Percentiles rank a stretch among this genome's conserved stretches.
These are phyloP conservation scores for Andrena bucephala DNA, from an alignment of 2,888 invertebrate genomes.

Conservation along the genomic window DNA sequence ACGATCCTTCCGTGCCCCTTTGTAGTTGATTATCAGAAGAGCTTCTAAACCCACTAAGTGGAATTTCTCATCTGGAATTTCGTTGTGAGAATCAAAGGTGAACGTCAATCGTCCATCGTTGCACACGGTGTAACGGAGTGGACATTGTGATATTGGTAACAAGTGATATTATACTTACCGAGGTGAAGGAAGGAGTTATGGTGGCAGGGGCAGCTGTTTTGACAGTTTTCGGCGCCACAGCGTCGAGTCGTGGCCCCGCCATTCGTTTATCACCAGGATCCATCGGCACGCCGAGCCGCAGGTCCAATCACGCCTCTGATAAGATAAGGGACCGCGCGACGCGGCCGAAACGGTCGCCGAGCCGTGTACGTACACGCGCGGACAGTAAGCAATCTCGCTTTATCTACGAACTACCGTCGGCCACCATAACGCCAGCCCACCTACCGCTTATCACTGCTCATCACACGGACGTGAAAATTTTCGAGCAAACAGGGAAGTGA, in stretches of 20 bases:
- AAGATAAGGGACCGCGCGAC: slow-evolving; percentile 51
- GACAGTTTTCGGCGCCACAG: slow-evolving; percentile 44
- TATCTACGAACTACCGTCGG: slow-evolving; percentile 58
- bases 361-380: slow-evolving; percentile 49
- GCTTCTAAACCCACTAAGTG: too few relatives aligned
- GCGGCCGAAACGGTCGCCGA: slow-evolving; percentile 28
- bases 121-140: too few relatives aligned
- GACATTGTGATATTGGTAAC: too few relatives aligned
- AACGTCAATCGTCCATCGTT: too few relatives aligned
- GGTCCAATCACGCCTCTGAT: slow-evolving; percentile 49
- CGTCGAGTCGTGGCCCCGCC: slow-evolving; percentile 12
- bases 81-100: too few relatives aligned
- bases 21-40: too few relatives aligned
- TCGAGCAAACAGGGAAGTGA: background rate
- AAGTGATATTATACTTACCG: too few relatives aligned
- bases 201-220: slow-evolving; percentile 36
- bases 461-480: slow-evolving; percentile 24
- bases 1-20: too few relatives aligned
- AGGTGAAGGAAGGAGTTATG: background rate
- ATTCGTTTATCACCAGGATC: slow-evolving; percentile 46
- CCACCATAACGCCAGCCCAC: slow-evolving; percentile 11
- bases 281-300: slow-evolving; percentile 44
- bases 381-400: slow-evolving; percentile 55
- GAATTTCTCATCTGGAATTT: too few relatives aligned
- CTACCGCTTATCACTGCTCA: slow-evolving; percentile 19